Percentiles rank a stretch among this genome's conserved stretches.
These are phyloP conservation scores for Cataglyphis cursor DNA, from an alignment of 2,888 invertebrate genomes.

Conservation along the genomic window DNA sequence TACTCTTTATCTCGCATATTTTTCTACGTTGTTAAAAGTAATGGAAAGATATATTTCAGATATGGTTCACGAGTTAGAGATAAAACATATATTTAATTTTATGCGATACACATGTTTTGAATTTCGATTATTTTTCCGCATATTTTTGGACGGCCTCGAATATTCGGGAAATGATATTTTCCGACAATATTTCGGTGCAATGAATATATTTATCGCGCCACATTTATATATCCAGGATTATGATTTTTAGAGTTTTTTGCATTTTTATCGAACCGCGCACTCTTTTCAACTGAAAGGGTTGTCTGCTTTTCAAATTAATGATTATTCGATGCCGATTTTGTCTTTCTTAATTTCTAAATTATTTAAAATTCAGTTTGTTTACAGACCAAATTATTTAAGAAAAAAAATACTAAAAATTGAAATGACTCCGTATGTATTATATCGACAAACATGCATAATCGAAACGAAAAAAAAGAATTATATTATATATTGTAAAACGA, in stretches of 20 bases:
- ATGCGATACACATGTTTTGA: not conserved
- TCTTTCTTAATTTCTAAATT: not conserved
- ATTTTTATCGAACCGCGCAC: not conserved
- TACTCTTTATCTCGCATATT: not conserved
- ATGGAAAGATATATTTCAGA: conserved; percentile 8
- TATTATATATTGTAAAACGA: not conserved
- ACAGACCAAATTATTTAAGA: not conserved
- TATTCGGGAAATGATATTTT: conserved; percentile 39
- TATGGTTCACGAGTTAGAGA: not conserved
- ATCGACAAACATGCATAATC: not conserved
- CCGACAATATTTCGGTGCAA: conserved; percentile 31
- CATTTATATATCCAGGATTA: conserved; percentile 30
- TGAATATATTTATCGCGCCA: not conserved
- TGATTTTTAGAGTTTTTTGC: conserved; percentile 28
- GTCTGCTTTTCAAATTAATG: conserved; percentile 1
- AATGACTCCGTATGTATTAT: not conserved
- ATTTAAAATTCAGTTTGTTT: too few species aligned
- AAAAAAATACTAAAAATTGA: not conserved
- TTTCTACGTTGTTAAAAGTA: not conserved
- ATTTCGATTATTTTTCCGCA: conserved; percentile 26
- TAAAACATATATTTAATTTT: not conserved
- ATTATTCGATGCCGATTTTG: not conserved
- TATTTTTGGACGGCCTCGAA: not conserved
- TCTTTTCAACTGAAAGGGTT: not conserved
- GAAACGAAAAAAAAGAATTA: not conserved